Base-by-base conservation (phyloP, 2,797 vertebrate species). In the Neosilurus hyrtlii region DNA sequence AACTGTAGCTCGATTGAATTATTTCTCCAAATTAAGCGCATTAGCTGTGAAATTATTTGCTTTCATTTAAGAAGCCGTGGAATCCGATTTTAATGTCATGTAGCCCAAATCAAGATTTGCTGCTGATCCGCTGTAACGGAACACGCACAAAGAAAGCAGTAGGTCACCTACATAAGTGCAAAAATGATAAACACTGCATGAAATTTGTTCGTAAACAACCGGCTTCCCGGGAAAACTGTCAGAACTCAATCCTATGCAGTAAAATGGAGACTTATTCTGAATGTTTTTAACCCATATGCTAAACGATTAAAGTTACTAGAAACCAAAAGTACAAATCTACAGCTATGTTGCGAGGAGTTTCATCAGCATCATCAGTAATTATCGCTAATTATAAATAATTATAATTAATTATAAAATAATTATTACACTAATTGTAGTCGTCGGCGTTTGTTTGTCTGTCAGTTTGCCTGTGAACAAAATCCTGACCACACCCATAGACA, bases 31-130 rank as follows among this genome's bases (percentile, higher is more conserved):
- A 93, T 93, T 92, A 93, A 93, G 91, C 89, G 88, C 91, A 91
- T 93, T 93, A 93, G 86, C 90, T 90, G 89, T 93, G 89, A 93
- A 93, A 94, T 94, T 81, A 92, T 93, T 93, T 93, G 89, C 91
- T 93, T 94, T 94, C 87, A 90, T 92, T 93, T 91, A 90, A 91
- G 90, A 90, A 72, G 68, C 83, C 88, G 74, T 91, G 90, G 90
- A 93, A 92, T 92, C 91, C 91, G 89, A 92, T 92, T 92, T 89
- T 87, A 89, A 89, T 90, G 88, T 89, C 78, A 86, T 86, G 59
- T 87, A 86, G 84, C 24, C 67, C 73, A 77, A 88, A 88, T 91
- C 89, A 30, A 49, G 88, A 92, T 93, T 92, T 92, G 89, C 88
- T 81, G 83, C 90, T 92, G 90, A 93, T 93, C 92, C 88, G 8